phyloP scores from a whole-genome alignment of 2,888 invertebrate genomes.

The Mesoligia furuncula region DNA sequence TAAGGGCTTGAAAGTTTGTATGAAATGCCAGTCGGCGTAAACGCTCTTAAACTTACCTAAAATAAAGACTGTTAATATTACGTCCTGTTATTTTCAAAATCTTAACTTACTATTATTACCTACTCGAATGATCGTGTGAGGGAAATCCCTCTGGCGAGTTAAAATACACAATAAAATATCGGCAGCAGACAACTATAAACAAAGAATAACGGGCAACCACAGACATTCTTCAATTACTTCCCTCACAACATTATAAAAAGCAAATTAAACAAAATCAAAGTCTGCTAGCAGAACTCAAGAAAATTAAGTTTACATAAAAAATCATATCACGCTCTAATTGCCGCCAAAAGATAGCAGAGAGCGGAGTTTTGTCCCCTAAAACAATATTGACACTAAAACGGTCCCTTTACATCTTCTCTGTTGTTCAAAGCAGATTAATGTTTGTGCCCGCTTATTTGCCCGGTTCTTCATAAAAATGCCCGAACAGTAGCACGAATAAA shows the following conservation, averaged over 20 bases:
- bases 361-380: slow-evolving; percentile 85
- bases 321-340: slow-evolving; percentile 89
- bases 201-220: not conserved
- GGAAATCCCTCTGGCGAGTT: not conserved
- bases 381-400: slow-evolving; percentile 83
- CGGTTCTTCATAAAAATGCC: slow-evolving; percentile 89
- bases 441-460: slow-evolving; percentile 87
- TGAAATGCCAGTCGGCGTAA: too few relatives aligned
- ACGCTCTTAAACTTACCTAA: not conserved
- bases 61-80: not conserved
- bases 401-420: slow-evolving; percentile 88
- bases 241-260: not conserved
- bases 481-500: slow-evolving; percentile 84
- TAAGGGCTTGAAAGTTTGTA: too few relatives aligned
- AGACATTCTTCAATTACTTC: slow-evolving; percentile 4
- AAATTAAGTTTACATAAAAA: slow-evolving; percentile 89
- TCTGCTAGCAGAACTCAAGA: slow-evolving; percentile 67
- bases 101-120: not conserved
- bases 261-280: slow-evolving; percentile 55
- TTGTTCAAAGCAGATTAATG: slow-evolving; percentile 90
- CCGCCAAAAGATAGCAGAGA: slow-evolving; percentile 78
- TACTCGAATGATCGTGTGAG: not conserved
- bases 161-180: not conserved
- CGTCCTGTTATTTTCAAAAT: not conserved
- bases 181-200: not conserved